phyloP scores from a whole-genome alignment of 1,140 invertebrate species.

The Drosophila micromelanica region DNA sequence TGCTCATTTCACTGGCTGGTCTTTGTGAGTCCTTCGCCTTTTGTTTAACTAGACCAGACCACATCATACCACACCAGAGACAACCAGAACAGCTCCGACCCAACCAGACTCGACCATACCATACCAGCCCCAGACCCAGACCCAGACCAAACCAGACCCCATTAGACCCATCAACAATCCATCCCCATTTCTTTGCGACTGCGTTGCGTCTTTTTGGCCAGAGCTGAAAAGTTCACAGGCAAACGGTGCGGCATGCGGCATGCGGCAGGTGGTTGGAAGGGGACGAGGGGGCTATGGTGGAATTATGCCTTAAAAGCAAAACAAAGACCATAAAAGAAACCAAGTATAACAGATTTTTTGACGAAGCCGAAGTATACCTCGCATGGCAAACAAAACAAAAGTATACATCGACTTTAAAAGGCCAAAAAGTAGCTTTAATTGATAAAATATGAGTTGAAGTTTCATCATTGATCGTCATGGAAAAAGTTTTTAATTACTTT shows the following conservation, averaged over 20 bases:
- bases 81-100: slow-evolving; percentile 15
- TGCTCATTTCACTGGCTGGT: slow-evolving; percentile 37
- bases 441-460: not conserved
- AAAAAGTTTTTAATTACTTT: not conserved
- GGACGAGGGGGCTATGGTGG: no score
- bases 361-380: not conserved
- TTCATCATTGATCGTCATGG: no score
- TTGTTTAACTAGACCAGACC: slow-evolving; percentile 42
- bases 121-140: no score
- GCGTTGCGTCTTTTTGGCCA: slow-evolving; percentile 14
- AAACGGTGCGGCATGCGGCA: no score
- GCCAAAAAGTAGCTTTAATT: no score
- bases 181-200: slow-evolving; percentile 4
- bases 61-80: slow-evolving; percentile 2
- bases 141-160: no score
- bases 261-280: not conserved
- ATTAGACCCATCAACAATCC: slow-evolving; percentile 25
- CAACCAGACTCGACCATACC: slow-evolving; percentile 7
- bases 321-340: slow-evolving; percentile 20
- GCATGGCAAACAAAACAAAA: not conserved
- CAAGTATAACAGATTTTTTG: not conserved
- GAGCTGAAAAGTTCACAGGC: slow-evolving; percentile 19
- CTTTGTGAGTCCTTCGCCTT: slow-evolving; percentile 40
- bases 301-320: slow-evolving; percentile 27
- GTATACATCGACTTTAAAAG: no score